Percentiles rank a stretch among this genome's conserved stretches.
Conservation (phyloP, 2,113 vertebrate genomes). For the Prochilodus magdalenae region DNA sequence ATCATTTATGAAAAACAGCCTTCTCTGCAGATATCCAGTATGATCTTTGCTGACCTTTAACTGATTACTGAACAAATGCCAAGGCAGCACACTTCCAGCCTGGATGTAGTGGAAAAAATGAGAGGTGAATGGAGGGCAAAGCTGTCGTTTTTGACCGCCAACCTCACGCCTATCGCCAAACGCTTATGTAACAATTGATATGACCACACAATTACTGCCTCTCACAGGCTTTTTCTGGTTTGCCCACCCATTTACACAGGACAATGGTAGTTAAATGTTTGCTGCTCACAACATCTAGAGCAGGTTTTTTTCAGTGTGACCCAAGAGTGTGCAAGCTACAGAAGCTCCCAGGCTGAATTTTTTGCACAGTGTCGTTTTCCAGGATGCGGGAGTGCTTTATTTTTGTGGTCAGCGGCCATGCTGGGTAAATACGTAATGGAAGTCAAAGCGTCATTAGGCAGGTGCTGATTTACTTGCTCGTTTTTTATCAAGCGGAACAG, state of each 20-base stretch:
- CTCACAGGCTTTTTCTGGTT: slow-evolving; percentile 27
- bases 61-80: slow-evolving; percentile 5
- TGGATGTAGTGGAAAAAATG: slow-evolving; percentile 50
- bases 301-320: not conserved
- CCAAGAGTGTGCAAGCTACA: slow-evolving; percentile 13
- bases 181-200: slow-evolving; percentile 54
- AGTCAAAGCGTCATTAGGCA: slow-evolving; percentile 35
- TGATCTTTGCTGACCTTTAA: too few species aligned
- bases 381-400: not conserved
- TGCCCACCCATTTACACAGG: slow-evolving; percentile 54
- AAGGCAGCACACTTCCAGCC: not conserved
- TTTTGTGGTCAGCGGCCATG: not conserved
- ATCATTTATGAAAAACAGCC: too few species aligned
- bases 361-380: slow-evolving; percentile 28
- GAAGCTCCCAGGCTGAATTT: not conserved
- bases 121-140: slow-evolving; percentile 38
- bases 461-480: slow-evolving; percentile 26
- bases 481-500: not conserved
- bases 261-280: slow-evolving; percentile 54
- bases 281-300: slow-evolving; percentile 33
- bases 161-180: slow-evolving; percentile 30
- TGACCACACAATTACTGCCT: slow-evolving; percentile 35
- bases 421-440: slow-evolving; percentile 31
- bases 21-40: not conserved
- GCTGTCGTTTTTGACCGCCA: slow-evolving; percentile 3